Evolutionary conservation across 23 tunicate species (phyloP).

Genomic region (Aplidium turbinatum): DNA sequence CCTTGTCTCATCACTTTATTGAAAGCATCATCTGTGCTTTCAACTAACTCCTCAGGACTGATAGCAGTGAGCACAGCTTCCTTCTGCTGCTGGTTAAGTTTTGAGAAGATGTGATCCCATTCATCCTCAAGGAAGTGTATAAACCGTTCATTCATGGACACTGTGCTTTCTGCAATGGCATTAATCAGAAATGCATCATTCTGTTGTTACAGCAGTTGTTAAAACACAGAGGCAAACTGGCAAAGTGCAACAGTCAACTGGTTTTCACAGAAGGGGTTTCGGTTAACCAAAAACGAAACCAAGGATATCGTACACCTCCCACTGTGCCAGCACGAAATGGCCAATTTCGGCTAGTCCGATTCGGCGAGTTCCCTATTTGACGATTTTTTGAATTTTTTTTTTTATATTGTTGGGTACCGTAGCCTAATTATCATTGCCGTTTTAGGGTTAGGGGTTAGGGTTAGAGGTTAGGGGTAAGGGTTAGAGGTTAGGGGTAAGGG

Average conservation of each 20-base stretch:
- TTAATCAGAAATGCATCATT: background rate
- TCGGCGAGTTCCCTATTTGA: too few relatives aligned
- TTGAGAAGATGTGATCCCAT: conserved; percentile 33
- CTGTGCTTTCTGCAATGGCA: background rate
- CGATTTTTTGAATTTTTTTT: too few relatives aligned
- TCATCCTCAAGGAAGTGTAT: conserved; percentile 40
- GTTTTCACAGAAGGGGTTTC: too few relatives aligned
- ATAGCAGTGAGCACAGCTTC: background rate
- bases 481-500: too few relatives aligned
- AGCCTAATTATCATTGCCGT: too few relatives aligned
- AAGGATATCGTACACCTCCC: too few relatives aligned
- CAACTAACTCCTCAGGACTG: background rate
- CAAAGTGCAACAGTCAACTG: background rate
- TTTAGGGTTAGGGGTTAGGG: too few relatives aligned
- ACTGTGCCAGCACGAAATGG: too few relatives aligned
- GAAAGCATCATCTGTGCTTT: conserved; percentile 19
- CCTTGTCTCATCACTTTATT: conserved; percentile 23
- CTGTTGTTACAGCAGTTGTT: background rate
- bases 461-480: too few relatives aligned
- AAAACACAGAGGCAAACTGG: background rate
- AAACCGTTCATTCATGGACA: conserved; percentile 8
- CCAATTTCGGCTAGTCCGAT: too few relatives aligned
- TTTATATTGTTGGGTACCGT: too few relatives aligned
- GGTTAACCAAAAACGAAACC: too few relatives aligned
- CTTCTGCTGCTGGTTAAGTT: background rate